phyloP scores from a whole-genome alignment of 2,888 invertebrate species.

The Achlya flavicornis region DNA sequence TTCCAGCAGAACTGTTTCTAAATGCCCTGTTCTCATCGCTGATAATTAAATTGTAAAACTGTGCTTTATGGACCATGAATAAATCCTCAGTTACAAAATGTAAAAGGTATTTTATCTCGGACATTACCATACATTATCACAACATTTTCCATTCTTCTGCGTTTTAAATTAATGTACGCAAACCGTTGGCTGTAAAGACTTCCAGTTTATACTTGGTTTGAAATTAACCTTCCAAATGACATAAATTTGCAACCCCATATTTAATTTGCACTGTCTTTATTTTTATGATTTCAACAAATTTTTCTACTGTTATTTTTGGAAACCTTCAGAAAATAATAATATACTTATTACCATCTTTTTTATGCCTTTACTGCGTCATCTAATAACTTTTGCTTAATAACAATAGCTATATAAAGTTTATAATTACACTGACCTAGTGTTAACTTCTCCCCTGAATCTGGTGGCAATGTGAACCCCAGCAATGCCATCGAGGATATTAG shows the following conservation, averaged over 20 bases:
- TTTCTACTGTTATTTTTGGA: not conserved
- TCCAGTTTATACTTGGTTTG: not conserved
- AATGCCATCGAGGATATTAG: slow-evolving; percentile 99
- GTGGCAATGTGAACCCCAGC: slow-evolving; percentile 98
- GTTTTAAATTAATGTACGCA: not conserved
- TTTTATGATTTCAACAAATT: not conserved
- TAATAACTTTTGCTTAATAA: not conserved
- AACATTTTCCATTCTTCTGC: slow-evolving; percentile 1
- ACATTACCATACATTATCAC: not conserved
- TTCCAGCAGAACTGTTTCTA: slow-evolving; percentile 46
- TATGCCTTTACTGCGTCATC: too few species aligned
- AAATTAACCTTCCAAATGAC: not conserved
- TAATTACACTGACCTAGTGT: slow-evolving; percentile 90
- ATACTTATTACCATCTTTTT: too few species aligned
- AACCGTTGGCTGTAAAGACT: too few species aligned
- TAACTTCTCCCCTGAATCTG: slow-evolving; percentile 98
- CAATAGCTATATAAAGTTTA: not conserved
- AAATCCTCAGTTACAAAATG: slow-evolving; percentile 6
- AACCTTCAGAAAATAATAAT: too few species aligned
- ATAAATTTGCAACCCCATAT: not conserved
- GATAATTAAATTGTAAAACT: slow-evolving; percentile 49
- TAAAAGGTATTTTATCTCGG: slow-evolving; percentile 1
- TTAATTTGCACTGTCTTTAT: not conserved
- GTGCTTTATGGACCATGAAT: slow-evolving; percentile 36
- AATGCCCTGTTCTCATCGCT: slow-evolving; percentile 44